These are phyloP conservation scores for Volucella inflata DNA, from an alignment of 2,888 invertebrate genomes.

Conservation along the genomic window DNA sequence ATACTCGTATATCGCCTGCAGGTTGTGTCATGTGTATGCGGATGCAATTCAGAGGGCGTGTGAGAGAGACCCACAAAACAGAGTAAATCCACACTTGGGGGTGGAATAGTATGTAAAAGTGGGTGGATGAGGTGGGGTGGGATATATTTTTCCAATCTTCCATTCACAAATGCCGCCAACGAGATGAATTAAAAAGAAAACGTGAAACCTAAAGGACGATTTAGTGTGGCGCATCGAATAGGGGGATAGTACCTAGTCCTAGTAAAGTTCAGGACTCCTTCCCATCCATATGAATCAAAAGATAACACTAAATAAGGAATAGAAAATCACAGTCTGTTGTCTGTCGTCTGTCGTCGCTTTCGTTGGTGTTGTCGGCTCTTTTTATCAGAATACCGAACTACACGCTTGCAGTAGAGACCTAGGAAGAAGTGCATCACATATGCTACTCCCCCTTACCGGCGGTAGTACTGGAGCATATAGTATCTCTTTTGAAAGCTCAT, in stretches of 20 bases:
- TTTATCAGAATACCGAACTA: no score
- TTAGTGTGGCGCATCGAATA: constrained; percentile 50
- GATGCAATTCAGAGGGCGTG: constrained; percentile 55
- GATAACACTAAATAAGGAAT: constrained; percentile 75
- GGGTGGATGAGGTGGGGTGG: not conserved
- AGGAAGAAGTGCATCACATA: constrained; percentile 72
- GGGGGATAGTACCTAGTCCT: not conserved
- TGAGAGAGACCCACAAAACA: constrained; percentile 25
- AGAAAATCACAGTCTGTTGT: constrained; percentile 72
- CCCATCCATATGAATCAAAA: constrained; percentile 50
- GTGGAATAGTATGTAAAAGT: no score
- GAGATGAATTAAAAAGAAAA: constrained; percentile 63
- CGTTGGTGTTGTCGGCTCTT: not conserved
- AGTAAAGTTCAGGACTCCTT: constrained; percentile 6
- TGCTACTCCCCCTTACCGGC: constrained; percentile 29
- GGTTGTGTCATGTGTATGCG: constrained; percentile 64
- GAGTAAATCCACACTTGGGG: no score
- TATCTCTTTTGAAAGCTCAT: constrained; percentile 21
- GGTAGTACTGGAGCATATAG: constrained; percentile 4
- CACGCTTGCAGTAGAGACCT: constrained; percentile 55
- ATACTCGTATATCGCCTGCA: constrained; percentile 56
- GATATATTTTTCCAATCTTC: constrained; percentile 55
- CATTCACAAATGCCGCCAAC: constrained; percentile 59
- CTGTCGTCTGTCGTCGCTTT: constrained; percentile 33
- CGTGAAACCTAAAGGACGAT: constrained; percentile 45